Conservation (phyloP, 2,797 vertebrate species). For the Syndactyla subalaris region DNA sequence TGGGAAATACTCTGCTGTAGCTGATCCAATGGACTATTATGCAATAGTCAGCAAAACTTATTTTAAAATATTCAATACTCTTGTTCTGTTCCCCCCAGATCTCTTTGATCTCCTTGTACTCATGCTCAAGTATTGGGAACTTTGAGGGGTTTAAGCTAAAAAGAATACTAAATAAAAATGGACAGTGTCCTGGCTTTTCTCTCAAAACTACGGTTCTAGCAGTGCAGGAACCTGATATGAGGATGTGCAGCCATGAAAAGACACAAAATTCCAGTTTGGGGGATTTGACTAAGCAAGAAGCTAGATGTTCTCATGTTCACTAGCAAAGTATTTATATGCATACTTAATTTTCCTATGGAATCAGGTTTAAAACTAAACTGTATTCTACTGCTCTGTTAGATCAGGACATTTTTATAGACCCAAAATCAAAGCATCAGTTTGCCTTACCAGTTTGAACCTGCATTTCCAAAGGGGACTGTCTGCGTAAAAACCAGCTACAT, state of each 20-base stretch:
- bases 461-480: not conserved
- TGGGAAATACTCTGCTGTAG: not conserved
- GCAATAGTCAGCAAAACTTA: not conserved
- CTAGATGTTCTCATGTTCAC: not conserved
- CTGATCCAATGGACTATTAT: not conserved
- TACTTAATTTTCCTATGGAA: not conserved
- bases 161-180: not conserved
- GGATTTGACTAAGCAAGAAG: not conserved
- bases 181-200: not conserved
- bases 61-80: not conserved
- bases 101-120: not conserved
- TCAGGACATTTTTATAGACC: not conserved
- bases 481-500: not conserved
- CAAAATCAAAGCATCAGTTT: not conserved
- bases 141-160: not conserved
- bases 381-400: not conserved
- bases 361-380: not conserved
- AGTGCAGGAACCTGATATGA: accelerated
- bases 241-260: not conserved
- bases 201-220: not conserved
- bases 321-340: not conserved
- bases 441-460: not conserved
- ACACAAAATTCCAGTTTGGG: not conserved
- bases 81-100: accelerated
- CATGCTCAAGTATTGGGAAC: accelerated